phyloP scores from a whole-genome alignment of 2,113 vertebrate species.

The Cygnus buccinator region DNA sequence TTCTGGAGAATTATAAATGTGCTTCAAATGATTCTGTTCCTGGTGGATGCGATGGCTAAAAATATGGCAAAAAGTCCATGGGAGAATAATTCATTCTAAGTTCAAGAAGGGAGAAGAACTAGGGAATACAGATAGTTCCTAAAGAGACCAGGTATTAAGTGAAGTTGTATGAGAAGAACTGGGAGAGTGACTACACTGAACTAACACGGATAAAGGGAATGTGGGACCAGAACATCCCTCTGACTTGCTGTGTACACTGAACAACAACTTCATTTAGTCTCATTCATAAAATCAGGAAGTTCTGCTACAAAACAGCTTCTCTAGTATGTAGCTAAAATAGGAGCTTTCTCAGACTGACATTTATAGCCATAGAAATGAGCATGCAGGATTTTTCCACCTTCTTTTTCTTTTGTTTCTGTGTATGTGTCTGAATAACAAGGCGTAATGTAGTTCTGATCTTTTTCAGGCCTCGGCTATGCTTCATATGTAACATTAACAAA shows the following conservation, averaged over 20 bases:
- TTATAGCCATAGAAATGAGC: neutral
- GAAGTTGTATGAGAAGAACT: neutral
- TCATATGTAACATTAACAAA: neutral
- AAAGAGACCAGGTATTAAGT: neutral
- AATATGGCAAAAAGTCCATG: neutral
- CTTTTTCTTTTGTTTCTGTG: neutral
- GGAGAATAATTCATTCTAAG: neutral
- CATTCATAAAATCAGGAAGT: constrained; percentile 6
- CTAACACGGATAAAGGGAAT: neutral
- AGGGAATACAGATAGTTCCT: neutral
- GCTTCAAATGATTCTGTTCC: neutral
- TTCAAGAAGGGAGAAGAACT: neutral
- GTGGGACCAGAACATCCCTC: neutral
- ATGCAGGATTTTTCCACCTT: neutral
- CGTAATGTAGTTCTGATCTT: neutral
- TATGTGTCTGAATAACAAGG: neutral
- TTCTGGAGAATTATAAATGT: neutral
- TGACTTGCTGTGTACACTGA: neutral
- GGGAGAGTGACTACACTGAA: neutral
- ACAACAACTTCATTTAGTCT: neutral
- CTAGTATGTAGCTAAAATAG: neutral
- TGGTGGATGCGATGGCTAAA: neutral
- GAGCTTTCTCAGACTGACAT: neutral
- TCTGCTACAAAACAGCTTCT: neutral
- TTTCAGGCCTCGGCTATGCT: neutral